phyloP scores from a whole-genome alignment of 2,888 invertebrate species.

The Cephus pulcher region DNA sequence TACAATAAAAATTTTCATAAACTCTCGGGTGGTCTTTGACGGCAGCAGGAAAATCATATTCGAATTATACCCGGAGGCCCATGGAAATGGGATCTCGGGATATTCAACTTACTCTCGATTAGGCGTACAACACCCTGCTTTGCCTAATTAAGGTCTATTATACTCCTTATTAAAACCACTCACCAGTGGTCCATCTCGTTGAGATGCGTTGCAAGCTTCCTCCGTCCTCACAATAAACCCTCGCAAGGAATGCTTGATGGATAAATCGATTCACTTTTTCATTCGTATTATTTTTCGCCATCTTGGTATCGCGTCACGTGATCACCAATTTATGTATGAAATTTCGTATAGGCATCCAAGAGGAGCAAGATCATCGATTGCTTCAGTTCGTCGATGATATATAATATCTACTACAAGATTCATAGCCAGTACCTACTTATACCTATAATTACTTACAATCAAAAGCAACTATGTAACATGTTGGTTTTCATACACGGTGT shows the following conservation, averaged over 20 bases:
- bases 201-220: background rate
- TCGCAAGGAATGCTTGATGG: background rate
- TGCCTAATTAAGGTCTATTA: slow-evolving; percentile 7
- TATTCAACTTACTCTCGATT: background rate
- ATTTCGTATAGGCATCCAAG: background rate
- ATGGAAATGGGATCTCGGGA: background rate
- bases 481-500: background rate
- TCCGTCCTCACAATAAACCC: background rate
- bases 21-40: background rate
- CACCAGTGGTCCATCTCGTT: background rate
- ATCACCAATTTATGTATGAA: background rate
- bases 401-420: background rate
- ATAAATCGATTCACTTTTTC: background rate
- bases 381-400: background rate
- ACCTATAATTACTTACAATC: background rate
- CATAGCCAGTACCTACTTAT: background rate
- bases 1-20: background rate
- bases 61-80: background rate
- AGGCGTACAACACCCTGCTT: background rate
- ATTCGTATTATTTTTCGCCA: background rate
- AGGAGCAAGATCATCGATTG: background rate
- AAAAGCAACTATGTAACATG: background rate
- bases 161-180: slow-evolving; percentile 3
- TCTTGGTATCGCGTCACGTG: background rate
- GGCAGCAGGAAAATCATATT: background rate